Evolutionary conservation across 2,113 vertebrate genomes (phyloP).

Genomic region (Epinephelus moara): DNA sequence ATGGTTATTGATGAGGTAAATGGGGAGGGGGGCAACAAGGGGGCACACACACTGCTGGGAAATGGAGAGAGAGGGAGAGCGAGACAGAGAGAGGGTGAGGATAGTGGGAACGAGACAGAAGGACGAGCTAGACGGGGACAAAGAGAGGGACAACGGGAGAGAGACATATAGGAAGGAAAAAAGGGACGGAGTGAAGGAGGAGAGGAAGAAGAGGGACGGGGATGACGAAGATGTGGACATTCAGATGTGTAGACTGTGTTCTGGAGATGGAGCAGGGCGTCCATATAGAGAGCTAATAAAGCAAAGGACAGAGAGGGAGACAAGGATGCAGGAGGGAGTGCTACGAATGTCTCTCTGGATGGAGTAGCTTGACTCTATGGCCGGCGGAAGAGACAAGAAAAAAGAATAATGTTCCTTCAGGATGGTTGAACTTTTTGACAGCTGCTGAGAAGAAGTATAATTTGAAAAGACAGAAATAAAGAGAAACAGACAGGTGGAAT

Average conservation of each 20-base stretch:
- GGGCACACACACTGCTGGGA: slow-evolving; percentile 79
- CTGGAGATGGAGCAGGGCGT: slow-evolving; percentile 43
- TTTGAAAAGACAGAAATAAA: background rate
- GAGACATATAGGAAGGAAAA: slow-evolving; percentile 29
- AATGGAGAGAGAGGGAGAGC: slow-evolving; percentile 60
- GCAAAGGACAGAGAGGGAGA: slow-evolving; percentile 55
- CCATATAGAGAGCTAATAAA: slow-evolving; percentile 48
- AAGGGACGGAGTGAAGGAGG: slow-evolving; percentile 23
- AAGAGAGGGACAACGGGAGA: slow-evolving; percentile 58
- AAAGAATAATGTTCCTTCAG: background rate
- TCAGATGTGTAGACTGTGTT: slow-evolving; percentile 10
- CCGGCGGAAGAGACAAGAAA: background rate
- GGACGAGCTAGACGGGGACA: slow-evolving; percentile 64
- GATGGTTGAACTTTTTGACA: slow-evolving; percentile 12
- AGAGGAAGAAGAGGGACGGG: slow-evolving; percentile 25
- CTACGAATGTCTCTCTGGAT: slow-evolving; percentile 20
- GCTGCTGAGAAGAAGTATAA: background rate
- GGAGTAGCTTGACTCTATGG: slow-evolving; percentile 31
- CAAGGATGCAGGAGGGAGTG: slow-evolving; percentile 38
- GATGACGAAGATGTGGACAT: slow-evolving; percentile 6
- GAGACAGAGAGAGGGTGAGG: slow-evolving; percentile 3
- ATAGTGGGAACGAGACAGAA: slow-evolving; percentile 58
- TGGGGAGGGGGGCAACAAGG: slow-evolving; percentile 77
- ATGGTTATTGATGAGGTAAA: slow-evolving; percentile 86
- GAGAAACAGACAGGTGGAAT: background rate